Evolutionary conservation across 2,888 invertebrate genomes (phyloP).

Genomic region (Minunthozetes semirufus): DNA sequence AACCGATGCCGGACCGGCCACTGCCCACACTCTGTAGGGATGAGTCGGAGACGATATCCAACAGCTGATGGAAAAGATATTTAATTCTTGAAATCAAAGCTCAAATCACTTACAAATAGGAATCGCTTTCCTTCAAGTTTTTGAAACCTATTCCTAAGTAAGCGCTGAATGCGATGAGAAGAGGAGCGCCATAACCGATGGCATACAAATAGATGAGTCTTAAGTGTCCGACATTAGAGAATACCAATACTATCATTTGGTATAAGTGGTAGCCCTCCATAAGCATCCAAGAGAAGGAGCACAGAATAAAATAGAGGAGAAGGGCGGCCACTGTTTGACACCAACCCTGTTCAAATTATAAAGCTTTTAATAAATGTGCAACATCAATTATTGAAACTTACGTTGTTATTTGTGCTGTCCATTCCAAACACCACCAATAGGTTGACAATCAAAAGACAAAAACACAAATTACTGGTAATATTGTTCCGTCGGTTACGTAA

Average conservation of each 20-base stretch:
- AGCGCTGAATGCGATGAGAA: conserved; percentile 12
- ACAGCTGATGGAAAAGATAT: conserved; percentile 38
- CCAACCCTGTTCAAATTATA: conserved; percentile 17
- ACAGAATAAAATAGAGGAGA: conserved; percentile 38
- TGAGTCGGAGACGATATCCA: conserved; percentile 40
- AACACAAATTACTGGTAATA: conserved; percentile 39
- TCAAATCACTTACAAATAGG: conserved; percentile 31
- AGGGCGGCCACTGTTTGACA: conserved; percentile 37
- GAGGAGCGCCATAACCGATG: conserved; percentile 39
- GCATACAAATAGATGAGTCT: conserved; percentile 34
- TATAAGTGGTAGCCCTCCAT: conserved; percentile 41
- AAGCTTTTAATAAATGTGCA: neutral
- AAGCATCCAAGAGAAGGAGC: conserved; percentile 42
- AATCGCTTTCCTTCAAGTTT: neutral
- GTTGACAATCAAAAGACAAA: conserved; percentile 38
- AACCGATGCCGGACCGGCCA: conserved; percentile 40
- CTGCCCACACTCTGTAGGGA: conserved; percentile 40
- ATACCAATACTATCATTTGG: conserved; percentile 41
- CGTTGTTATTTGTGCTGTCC: conserved; percentile 28
- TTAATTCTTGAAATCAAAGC: neutral
- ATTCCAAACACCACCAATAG: conserved; percentile 37
- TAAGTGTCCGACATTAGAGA: conserved; percentile 36
- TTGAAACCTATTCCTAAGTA: neutral
- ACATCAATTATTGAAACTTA: neutral
- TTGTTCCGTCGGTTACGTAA: conserved; percentile 38